Base-by-base conservation (phyloP, 2,888 invertebrate genomes). In the Pachycephus smyrnensis region DNA sequence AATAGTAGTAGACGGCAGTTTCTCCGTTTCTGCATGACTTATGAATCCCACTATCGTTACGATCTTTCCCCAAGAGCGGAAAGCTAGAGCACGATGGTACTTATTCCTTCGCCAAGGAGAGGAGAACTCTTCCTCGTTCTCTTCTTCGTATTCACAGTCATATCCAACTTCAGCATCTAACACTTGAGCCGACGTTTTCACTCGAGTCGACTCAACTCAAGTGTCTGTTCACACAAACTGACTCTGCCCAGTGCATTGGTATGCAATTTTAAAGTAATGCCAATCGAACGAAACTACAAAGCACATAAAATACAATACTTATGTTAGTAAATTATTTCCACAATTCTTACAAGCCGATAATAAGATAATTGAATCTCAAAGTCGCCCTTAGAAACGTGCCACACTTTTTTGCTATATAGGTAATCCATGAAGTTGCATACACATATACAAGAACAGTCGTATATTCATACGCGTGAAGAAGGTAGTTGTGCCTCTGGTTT, bases 41-140 rank as follows among this genome's bases (percentile, higher is more conserved):
- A 83, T 80, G 81, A 79, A 76, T 75, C 83, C 76, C 76, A 83
- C 86, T 84, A 86, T 85, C 81, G 80, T 83, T 81, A 80, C 81
- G 82, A 85, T 84, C 84, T 75, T 78, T 78, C 55, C 55, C 55
- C 55, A 37, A 37, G 15, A 6, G 11, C 75, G 74, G 74, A 74
- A 55, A 55, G 23, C 55, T 55, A 23, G 55, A 55, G 55, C 55
- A 55, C 55, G 55, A 55, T 55, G 55, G 23, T 23, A 55, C 23
- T 23, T 55, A 55, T 55, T 55, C 23, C 55, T 2, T 23, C 6
- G 55, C 23, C 55, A 55, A 55, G 55, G 23, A 55, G 55, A 55
- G 9, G 23, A 23, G 55, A 23, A 55, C 55, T 55, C 35, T n/a
- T 32, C 40, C 32, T 73, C 74, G 73, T 82, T 80, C 77, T 79